Evolutionary conservation across 1,140 invertebrate genomes (phyloP), one percentile per base, ranked within the genome.

Genomic region (Drosophila nigromelanica): DNA sequence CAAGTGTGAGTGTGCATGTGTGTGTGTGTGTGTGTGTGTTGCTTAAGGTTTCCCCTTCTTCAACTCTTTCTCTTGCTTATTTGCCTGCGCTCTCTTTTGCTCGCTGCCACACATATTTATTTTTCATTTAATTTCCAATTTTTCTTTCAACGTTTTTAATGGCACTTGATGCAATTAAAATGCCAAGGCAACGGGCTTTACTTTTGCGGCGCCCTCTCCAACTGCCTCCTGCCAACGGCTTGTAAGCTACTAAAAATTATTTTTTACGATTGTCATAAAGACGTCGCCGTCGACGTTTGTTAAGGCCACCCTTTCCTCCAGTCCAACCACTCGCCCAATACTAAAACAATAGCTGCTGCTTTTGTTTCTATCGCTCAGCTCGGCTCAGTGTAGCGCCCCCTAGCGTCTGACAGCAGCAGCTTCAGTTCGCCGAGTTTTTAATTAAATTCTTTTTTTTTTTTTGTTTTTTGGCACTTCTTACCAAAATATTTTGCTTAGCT

Each of bases 241-340:
- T 76, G 82, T 77, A 71, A 85, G 81, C 81, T 85, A 81, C 81
- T 85, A 85, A 85, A 85, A 86, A 85, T 85, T 87, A 86, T 85
- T 81, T 85, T 85, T 85, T 87, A 87, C 82, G 81, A 87, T 87
- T 85, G 82, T 81, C 82, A 85, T 87, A 87, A 85, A 85, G 81
- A 81, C 78, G 82, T 73, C 70, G 80, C 51, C 73, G 48, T 56
- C 73, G 47, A 48, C 72, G 59, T 54, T 47, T 64, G 62, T 54
- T 45, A 67, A 58, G 54, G 11, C 11, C 24, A 42, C 35, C 45
- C 14, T 24, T 35, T 33, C 39, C 30, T 5, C 15, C 37, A 6
- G 10, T 15, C 8, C 4, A n/a, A n/a, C n/a, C n/a, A n/a, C n/a
- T n/a, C n/a, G 43, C 50, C 14, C 52, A 18, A 50, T 68, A 18